Conservation (phyloP, 2,797 vertebrate genomes). For the Cossypha dichroa region DNA sequence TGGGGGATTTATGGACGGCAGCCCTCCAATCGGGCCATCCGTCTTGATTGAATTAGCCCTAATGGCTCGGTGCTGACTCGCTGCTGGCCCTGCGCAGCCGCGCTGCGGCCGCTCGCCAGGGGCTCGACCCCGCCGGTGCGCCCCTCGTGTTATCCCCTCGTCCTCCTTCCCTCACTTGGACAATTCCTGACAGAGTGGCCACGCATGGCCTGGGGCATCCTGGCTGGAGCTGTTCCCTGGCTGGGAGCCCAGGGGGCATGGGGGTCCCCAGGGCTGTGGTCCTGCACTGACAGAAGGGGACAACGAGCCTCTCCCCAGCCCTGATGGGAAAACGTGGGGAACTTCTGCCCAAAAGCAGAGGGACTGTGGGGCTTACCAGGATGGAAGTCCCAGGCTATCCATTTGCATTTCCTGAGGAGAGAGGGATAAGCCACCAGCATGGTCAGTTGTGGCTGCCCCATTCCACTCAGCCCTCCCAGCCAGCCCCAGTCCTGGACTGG, state of each 20-base stretch:
- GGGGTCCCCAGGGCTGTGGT: background rate
- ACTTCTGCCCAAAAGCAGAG: background rate
- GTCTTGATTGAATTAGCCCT: slow-evolving; percentile 65
- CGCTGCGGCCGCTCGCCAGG: accelerated
- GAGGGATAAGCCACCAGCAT: background rate
- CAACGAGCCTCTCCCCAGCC: accelerated
- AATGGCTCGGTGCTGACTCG: slow-evolving; percentile 31
- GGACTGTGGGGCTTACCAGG: accelerated
- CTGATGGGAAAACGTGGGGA: accelerated
- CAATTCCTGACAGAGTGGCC: accelerated
- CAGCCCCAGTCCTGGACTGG: accelerated
- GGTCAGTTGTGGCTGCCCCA: background rate
- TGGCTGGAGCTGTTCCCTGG: background rate
- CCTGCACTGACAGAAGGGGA: accelerated
- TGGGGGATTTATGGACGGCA: slow-evolving; percentile 48
- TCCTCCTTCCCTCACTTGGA: background rate
- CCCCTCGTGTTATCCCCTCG: accelerated
- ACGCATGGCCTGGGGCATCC: background rate
- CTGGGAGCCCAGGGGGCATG: accelerated
- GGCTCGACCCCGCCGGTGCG: accelerated
- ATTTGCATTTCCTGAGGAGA: background rate
- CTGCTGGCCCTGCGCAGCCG: background rate
- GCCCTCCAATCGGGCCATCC: slow-evolving; percentile 54
- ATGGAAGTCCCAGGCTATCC: background rate
- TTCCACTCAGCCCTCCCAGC: background rate